Evolutionary conservation across 1,140 invertebrate genomes (phyloP).

Genomic region (Helicoverpa armigera): DNA sequence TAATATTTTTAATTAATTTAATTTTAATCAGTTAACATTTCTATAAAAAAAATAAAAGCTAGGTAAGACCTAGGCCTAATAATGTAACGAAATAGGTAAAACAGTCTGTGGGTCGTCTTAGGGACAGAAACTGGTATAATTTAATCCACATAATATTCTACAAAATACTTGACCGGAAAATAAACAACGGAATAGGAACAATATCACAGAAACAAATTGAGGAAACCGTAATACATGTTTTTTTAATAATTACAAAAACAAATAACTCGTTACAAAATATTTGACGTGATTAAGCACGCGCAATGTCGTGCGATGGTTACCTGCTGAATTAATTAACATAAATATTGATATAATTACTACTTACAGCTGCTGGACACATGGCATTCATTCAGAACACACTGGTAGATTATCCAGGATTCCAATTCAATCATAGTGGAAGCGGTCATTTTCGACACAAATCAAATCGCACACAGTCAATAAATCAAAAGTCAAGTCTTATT

Average conservation of each 20-base stretch:
- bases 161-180: too few relatives aligned
- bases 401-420: slow-evolving; percentile 89
- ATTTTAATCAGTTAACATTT: too few relatives aligned
- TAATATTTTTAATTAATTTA: too few relatives aligned
- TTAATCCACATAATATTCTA: too few relatives aligned
- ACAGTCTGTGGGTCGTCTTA: too few relatives aligned
- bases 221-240: slow-evolving; percentile 9
- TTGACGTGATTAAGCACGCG: slow-evolving; percentile 37
- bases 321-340: slow-evolving; percentile 38
- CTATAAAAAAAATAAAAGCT: too few relatives aligned
- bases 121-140: too few relatives aligned
- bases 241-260: slow-evolving; percentile 2
- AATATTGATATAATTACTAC: slow-evolving; percentile 67
- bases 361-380: slow-evolving; percentile 87
- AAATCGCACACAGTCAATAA: slow-evolving; percentile 63
- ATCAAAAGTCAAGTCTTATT: slow-evolving; percentile 55
- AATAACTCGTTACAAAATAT: slow-evolving; percentile 13
- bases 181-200: not conserved
- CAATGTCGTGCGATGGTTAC: not conserved
- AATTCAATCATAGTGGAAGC: slow-evolving; percentile 87
- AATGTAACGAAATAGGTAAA: too few relatives aligned
- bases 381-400: slow-evolving; percentile 88
- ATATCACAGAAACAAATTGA: slow-evolving; percentile 8
- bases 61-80: too few relatives aligned
- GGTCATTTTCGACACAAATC: slow-evolving; percentile 83